Evolutionary conservation across 1,140 invertebrate species (phyloP).

Genomic region (Drosophila athabasca): DNA sequence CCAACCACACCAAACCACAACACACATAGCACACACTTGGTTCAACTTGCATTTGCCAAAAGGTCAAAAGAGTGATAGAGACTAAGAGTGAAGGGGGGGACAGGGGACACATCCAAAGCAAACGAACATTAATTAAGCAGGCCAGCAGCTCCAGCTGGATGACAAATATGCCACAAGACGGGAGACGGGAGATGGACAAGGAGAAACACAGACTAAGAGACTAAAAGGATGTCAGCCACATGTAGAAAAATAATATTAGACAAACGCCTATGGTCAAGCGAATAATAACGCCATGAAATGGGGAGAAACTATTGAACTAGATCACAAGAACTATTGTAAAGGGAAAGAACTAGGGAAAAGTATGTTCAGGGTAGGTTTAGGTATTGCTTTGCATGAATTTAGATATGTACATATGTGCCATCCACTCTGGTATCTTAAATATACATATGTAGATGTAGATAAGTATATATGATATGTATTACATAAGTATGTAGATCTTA

Average conservation of each 20-base stretch:
- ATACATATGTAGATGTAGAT: too few relatives aligned
- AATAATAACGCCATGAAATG: conserved; percentile 28
- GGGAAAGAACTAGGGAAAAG: too few relatives aligned
- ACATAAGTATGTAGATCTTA: too few relatives aligned
- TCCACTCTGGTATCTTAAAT: too few relatives aligned
- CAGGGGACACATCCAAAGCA: conserved; percentile 46
- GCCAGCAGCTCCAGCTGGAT: conserved; percentile 44
- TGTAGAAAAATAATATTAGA: conserved; percentile 1
- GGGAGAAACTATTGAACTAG: too few relatives aligned
- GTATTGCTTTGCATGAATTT: too few relatives aligned
- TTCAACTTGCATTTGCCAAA: conserved; percentile 69
- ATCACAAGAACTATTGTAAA: too few relatives aligned
- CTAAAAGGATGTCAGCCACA: conserved; percentile 42
- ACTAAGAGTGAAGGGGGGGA: conserved; percentile 11
- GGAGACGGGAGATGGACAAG: conserved; percentile 16
- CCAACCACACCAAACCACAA: neutral
- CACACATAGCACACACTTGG: conserved; percentile 1
- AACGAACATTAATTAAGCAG: conserved; percentile 78
- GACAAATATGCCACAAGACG: conserved; percentile 45
- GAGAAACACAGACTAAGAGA: conserved; percentile 2
- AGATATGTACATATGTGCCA: too few relatives aligned
- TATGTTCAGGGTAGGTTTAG: too few relatives aligned
- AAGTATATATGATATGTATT: too few relatives aligned
- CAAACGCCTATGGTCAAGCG: conserved; percentile 17
- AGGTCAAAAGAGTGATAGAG: conserved; percentile 64